Percentiles rank a stretch among this genome's conserved stretches.
These are phyloP conservation scores for Sminthurinus signatus DNA, from an alignment of 1,140 invertebrate species.

Conservation along the genomic window DNA sequence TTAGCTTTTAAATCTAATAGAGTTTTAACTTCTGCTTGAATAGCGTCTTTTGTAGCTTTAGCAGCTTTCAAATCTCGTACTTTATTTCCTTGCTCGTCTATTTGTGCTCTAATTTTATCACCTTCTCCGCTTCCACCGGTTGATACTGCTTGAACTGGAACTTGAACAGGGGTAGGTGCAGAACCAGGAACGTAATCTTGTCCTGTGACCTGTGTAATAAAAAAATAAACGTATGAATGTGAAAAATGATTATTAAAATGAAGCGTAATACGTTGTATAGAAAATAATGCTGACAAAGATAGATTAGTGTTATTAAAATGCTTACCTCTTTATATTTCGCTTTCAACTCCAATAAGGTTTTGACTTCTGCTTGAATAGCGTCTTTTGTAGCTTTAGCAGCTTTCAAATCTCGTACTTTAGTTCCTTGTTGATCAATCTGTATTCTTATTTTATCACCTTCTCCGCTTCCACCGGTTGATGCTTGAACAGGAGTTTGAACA, in stretches of 20 bases:
- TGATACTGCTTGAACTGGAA: constrained; percentile 50
- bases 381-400: constrained; percentile 55
- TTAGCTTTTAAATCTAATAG: constrained; percentile 61
- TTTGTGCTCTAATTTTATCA: not conserved
- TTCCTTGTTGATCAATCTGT: constrained; percentile 53
- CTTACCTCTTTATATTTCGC: constrained; percentile 56
- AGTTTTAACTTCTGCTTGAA: constrained; percentile 57
- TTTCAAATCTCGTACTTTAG: constrained; percentile 65
- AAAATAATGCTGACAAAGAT: too few relatives aligned
- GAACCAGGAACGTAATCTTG: constrained; percentile 40
- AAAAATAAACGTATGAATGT: too few relatives aligned
- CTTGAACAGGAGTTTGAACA: constrained; percentile 46
- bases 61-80: constrained; percentile 63
- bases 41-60: constrained; percentile 53
- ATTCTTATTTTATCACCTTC: constrained; percentile 4
- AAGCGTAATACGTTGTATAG: too few relatives aligned
- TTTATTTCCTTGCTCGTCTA: constrained; percentile 44
- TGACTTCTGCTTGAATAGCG: constrained; percentile 56
- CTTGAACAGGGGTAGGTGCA: constrained; percentile 49
- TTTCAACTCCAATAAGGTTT: constrained; percentile 60
- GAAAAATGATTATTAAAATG: too few relatives aligned
- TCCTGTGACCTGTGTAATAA: constrained; percentile 40
- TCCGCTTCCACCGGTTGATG: not conserved
- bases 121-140: not conserved
- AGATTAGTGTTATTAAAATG: too few relatives aligned